Percentiles rank a stretch among this genome's conserved stretches.
Conservation (phyloP, 2,888 invertebrate species). For the Dicycla oo region DNA sequence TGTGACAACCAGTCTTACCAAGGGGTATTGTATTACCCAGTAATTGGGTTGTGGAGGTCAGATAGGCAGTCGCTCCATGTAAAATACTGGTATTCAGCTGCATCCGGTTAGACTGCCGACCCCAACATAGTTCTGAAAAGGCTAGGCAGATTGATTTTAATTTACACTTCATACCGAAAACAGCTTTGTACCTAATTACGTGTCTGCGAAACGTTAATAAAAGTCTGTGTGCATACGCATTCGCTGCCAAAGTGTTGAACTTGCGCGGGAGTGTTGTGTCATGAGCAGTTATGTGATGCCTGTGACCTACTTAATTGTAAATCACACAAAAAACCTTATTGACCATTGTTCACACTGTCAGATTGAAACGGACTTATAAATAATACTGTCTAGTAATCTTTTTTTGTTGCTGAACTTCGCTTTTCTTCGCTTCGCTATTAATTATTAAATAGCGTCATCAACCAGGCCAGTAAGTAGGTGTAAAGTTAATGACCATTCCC, state of each 20-base stretch:
- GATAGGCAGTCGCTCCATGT: no score
- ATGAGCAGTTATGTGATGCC: slow-evolving; percentile 84
- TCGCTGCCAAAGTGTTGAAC: slow-evolving; percentile 78
- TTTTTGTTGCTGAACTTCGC: slow-evolving; percentile 33
- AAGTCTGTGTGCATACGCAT: slow-evolving; percentile 61
- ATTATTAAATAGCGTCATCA: slow-evolving; percentile 38
- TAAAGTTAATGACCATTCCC: slow-evolving; percentile 36
- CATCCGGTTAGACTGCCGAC: no score
- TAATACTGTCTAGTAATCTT: slow-evolving; percentile 36
- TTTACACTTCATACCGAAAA: slow-evolving; percentile 5
- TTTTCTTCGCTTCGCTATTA: slow-evolving; percentile 44
- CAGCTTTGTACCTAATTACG: slow-evolving; percentile 53
- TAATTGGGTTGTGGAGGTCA: no score
- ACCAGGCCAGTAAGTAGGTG: background rate
- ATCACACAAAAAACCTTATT: slow-evolving; percentile 77
- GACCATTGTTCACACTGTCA: slow-evolving; percentile 72
- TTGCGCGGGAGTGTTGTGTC: slow-evolving; percentile 80
- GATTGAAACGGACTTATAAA: slow-evolving; percentile 39
- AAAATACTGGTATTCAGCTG: no score
- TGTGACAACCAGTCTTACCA: no score
- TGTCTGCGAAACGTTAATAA: slow-evolving; percentile 47
- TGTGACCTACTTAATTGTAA: slow-evolving; percentile 81
- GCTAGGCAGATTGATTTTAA: no score
- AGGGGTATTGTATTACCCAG: no score
- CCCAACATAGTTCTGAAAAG: no score